A percentile compares a stretch with the other conserved stretches of the same genome.
phyloP scores from a whole-genome alignment of 2,113 vertebrate genomes.

The Empidonax alnorum region DNA sequence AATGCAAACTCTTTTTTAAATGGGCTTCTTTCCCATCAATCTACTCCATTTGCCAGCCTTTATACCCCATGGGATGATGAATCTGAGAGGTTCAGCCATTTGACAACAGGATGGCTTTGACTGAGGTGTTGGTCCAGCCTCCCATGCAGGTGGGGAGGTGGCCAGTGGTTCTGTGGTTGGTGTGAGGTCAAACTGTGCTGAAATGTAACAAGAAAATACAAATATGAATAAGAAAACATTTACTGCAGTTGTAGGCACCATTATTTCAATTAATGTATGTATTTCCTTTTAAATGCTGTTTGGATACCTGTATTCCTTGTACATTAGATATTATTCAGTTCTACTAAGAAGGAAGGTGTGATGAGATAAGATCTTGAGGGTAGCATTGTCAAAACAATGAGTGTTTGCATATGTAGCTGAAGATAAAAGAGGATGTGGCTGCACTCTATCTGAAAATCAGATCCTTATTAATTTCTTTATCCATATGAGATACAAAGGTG shows the following conservation, averaged over 20 bases:
- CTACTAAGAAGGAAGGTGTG: background rate
- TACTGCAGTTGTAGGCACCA: background rate
- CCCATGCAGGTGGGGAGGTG: background rate
- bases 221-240: background rate
- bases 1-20: background rate
- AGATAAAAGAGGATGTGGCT: background rate
- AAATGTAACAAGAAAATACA: background rate
- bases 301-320: background rate
- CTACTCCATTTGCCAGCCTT: background rate
- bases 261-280: background rate
- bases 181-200: background rate
- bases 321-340: background rate
- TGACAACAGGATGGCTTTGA: background rate
- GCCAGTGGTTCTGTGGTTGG: fast-evolving
- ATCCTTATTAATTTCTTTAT: background rate
- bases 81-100: background rate
- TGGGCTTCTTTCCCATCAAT: background rate
- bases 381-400: background rate
- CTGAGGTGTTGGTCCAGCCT: background rate
- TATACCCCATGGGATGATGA: too few species aligned
- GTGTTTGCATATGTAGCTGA: background rate
- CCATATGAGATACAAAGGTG: background rate
- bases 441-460: background rate
- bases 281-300: background rate
- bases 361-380: background rate